Percentiles rank a stretch among this genome's conserved stretches.
These are phyloP conservation scores for Poeciliopsis turrubarensis DNA, from an alignment of 2,113 vertebrate species.

Conservation along the genomic window DNA sequence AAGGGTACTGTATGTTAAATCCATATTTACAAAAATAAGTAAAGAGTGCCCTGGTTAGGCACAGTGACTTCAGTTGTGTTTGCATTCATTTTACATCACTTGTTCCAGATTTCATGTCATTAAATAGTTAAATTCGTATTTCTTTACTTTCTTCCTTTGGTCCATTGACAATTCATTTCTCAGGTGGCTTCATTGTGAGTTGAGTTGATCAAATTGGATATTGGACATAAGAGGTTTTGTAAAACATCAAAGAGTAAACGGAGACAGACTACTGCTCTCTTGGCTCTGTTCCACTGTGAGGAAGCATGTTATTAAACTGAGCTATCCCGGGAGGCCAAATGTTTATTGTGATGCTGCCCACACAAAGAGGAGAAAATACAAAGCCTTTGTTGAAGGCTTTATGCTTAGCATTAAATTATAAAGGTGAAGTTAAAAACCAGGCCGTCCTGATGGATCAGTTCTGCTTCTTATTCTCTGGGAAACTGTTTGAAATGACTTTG, in stretches of 20 bases:
- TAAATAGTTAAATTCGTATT: too few relatives aligned
- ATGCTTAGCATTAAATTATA: conserved; percentile 1
- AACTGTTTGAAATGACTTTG: not conserved
- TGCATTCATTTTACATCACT: too few relatives aligned
- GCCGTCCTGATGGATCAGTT: not conserved
- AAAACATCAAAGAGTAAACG: not conserved
- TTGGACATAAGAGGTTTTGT: not conserved
- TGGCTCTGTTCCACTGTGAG: not conserved
- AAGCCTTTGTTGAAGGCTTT: not conserved
- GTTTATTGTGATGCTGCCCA: not conserved
- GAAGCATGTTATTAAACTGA: not conserved
- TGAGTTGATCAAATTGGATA: not conserved
- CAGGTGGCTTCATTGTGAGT: not conserved
- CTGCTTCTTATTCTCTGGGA: not conserved
- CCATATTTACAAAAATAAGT: too few relatives aligned
- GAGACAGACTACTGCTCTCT: not conserved
- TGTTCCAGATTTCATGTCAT: too few relatives aligned
- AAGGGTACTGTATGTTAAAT: too few relatives aligned
- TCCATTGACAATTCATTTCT: not conserved
- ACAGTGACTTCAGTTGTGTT: too few relatives aligned
- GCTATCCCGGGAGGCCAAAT: not conserved
- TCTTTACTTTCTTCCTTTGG: not conserved
- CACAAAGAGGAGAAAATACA: not conserved
- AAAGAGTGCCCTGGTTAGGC: too few relatives aligned
- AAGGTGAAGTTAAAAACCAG: not conserved